Evolutionary conservation across 2,113 vertebrate species (phyloP).

Genomic region (Bucco capensis): DNA sequence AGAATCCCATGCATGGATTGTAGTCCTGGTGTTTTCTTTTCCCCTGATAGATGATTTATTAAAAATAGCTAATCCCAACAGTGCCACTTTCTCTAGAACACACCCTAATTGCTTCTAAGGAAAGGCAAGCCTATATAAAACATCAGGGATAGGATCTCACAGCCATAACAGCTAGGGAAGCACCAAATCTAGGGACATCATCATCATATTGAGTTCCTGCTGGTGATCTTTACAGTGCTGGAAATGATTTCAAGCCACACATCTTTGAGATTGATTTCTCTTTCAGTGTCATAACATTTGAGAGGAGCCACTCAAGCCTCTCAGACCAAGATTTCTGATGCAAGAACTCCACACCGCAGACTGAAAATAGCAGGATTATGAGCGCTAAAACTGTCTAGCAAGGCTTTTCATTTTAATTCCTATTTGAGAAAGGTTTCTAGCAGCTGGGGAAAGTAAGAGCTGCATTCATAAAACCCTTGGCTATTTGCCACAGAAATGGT

Average conservation of each 20-base stretch:
- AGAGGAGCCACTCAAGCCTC: slow-evolving; percentile 45
- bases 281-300: background rate
- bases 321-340: slow-evolving; percentile 26
- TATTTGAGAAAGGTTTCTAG: slow-evolving; percentile 69
- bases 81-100: background rate
- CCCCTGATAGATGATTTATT: background rate
- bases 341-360: slow-evolving; percentile 14
- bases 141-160: background rate
- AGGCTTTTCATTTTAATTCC: slow-evolving; percentile 73
- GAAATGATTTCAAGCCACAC: background rate
- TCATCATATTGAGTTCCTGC: background rate
- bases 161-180: background rate
- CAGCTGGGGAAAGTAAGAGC: slow-evolving; percentile 69
- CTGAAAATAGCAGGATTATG: slow-evolving; percentile 59
- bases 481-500: slow-evolving; percentile 68
- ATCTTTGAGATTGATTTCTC: background rate
- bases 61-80: background rate
- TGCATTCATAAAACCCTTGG: slow-evolving; percentile 73
- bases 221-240: background rate
- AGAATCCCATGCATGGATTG: background rate
- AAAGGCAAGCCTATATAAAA: background rate
- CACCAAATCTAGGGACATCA: background rate
- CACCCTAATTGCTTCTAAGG: background rate
- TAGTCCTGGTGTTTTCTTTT: background rate
- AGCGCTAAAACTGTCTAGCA: slow-evolving; percentile 51